Evolutionary conservation across 2,113 vertebrate genomes (phyloP), one percentile per base, ranked within the genome.

Genomic region (Brachypodius melanocephalos): DNA sequence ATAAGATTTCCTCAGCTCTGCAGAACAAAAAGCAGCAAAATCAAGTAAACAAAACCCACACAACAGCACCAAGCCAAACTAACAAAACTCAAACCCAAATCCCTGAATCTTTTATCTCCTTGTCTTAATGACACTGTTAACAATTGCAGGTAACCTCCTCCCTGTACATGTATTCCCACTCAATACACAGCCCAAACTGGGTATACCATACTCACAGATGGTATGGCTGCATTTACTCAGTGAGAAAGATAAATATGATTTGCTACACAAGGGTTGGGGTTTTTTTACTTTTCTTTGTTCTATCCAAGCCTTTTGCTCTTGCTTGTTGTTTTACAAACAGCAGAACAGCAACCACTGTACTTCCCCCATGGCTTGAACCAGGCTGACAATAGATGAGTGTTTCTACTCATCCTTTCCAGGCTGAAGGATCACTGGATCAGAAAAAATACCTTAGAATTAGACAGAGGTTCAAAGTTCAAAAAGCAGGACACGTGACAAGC

Each of bases 381-480:
- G 54, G 58, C 83, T 66, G 26, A 73, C 54, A 43, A 63, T 2
- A 58, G 25, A 81, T 20, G 59, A 57, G 21, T 21, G 32, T 40
- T 92, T 46, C 85, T 86, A 31, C 65, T 92, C 61, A 42, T 75
- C 69, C 55, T 92, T 58, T 51, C 66, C 89, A 81, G 85, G 90
- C 51, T 75, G 67, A 90, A 87, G 66, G 89, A 77, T 68, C 69
- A 51, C 10, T 79, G 55, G 55, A 89, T 76, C 83, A 82, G 62
- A 75, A 73, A 92, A 90, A 92, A 82, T 85, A 95, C 94, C 87
- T 95, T 63, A 92, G 91, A 94, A 88, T 95, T 58, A 94, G 94
- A 69, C 38, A 49, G 77, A 86, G 38, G 36, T 78, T 93, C 82
- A 29, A 82, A 91, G 89, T 85, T 87, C 90, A 68, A 46, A 85